Conservation (phyloP, 2,888 invertebrate genomes). For the Emmelina monodactyla region DNA sequence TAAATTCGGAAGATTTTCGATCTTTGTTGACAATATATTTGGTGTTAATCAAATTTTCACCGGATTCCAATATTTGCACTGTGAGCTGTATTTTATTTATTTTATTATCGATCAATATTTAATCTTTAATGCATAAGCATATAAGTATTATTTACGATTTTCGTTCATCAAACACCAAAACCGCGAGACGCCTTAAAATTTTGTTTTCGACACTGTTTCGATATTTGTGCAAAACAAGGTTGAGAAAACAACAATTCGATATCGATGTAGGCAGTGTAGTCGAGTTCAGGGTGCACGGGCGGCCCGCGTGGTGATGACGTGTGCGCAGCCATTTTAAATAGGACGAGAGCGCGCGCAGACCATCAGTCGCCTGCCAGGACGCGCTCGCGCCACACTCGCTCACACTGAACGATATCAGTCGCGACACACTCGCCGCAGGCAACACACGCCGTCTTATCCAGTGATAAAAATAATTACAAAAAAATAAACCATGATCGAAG, state of each 20-base stretch:
- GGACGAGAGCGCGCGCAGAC: conserved; percentile 65
- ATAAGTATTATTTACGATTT: too few species aligned
- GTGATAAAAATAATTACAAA: conserved; percentile 22
- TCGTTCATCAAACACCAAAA: too few species aligned
- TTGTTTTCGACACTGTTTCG: too few species aligned
- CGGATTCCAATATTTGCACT: too few species aligned
- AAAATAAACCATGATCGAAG: conserved; percentile 48
- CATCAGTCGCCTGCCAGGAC: conserved; percentile 68
- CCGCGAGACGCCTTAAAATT: too few species aligned
- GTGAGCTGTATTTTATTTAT: too few species aligned
- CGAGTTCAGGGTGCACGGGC: conserved; percentile 51
- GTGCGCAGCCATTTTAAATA: conserved; percentile 58
- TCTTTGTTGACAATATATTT: too few species aligned
- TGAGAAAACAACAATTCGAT: conserved; percentile 37
- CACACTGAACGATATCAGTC: conserved; percentile 26
- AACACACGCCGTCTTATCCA: conserved; percentile 22
- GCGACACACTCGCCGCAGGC: conserved; percentile 29
- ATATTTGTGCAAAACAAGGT: too few species aligned
- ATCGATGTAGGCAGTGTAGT: conserved; percentile 40
- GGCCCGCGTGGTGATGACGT: conserved; percentile 56
- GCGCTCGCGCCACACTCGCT: conserved; percentile 30
- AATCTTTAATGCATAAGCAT: too few species aligned
- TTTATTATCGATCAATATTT: too few species aligned
- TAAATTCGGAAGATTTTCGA: too few species aligned
- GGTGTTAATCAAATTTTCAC: too few species aligned